Evolutionary conservation across 2,888 invertebrate genomes (phyloP), one percentile per base, ranked within the genome.

Genomic region (Agrotis exclamationis): DNA sequence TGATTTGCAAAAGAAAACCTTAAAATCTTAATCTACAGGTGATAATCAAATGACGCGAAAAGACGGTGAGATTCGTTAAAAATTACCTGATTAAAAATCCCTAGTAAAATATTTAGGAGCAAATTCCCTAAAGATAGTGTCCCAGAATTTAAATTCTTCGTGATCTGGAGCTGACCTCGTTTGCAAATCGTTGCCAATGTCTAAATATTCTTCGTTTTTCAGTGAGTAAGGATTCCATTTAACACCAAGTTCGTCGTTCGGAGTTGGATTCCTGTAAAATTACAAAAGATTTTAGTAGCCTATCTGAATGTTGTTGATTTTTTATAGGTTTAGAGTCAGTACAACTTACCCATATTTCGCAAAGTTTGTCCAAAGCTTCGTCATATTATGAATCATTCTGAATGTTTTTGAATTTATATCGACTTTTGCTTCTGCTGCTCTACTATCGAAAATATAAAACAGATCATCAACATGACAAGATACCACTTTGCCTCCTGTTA

Each of bases 291-390:
- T 39, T 1, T 39, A 39, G 9, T 39, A 39, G 39, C 39, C 39
- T 39, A 39, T 39, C 2, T 39, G 33, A 33, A 33, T 33, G 0
- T 33, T 7, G 39, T 11, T 39, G 1, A 39, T 2, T 50, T 24
- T 9, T 20, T 6, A 33, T 47, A 53, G 1, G 5, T 6, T 0
- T 22, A 18, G 16, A 47, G 22, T 22, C 7, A 33, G 4, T 9
- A 75, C 2, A 51, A 63, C 88, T 86, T 79, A 91, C 91, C 91
- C 91, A 63, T 82, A 80, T 80, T 89, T 91, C 2, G 89, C 88
- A 71, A 91, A 91, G 57, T 91, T 89, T 0, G 90, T 87, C 90
- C 89, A 91, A 6, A 91, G 80, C 67, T 82, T 87, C 1, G 86
- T 85, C 2, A 88, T 72, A 39, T 80, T 86, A 45, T 89, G 74